Evolutionary conservation across 1,140 invertebrate genomes (phyloP), one percentile per base, ranked within the genome.

Genomic region (Medauroidea extradentata): DNA sequence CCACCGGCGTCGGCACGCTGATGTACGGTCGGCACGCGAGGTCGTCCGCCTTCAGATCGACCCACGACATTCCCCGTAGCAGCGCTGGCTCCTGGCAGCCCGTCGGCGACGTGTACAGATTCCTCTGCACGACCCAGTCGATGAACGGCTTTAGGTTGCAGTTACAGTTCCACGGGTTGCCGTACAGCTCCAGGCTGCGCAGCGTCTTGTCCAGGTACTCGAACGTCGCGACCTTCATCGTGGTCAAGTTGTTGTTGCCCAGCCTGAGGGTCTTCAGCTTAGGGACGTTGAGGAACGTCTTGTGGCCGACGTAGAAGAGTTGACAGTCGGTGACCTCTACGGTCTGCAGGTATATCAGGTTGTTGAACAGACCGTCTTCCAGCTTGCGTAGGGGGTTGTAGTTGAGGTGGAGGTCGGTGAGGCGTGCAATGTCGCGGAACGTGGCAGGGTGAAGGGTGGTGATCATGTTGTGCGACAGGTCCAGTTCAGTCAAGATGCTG

Each of bases 111-210:
- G 85, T 85, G 59, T 90, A 88, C 0, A 91, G 72, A n/a, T 88
- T 87, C 34, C 79, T 79, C 27, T 80, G 78, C 0, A 90, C 81
- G 9, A 86, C 78, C 83, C 86, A 93, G 63, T 91, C 82, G 21
- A 89, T 80, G 61, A 96, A 90, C 7, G 78, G 79, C 64, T 89
- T 85, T 46, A 96, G 73, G 56, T 85, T 81, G 65, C 93, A 96
- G 71, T 94, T 90, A 68, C 93, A 96, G 42, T 85, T 82, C 93
- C 93, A 96, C 0, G 86, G 87, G 71, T 96, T 96, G 56, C 86
- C 84, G 54, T 86, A 81, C 0, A 96, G 75, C 53, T 85, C 87
- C 1, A 95, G 73, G 61, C 86, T 87, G n/a, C 81, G 81, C 16
- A 94, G 72, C 29, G 81, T 83, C 55, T 83, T 82, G 0, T 76